Evolutionary conservation across 2,888 invertebrate species (phyloP).

Genomic region (Nycteola revayana): DNA sequence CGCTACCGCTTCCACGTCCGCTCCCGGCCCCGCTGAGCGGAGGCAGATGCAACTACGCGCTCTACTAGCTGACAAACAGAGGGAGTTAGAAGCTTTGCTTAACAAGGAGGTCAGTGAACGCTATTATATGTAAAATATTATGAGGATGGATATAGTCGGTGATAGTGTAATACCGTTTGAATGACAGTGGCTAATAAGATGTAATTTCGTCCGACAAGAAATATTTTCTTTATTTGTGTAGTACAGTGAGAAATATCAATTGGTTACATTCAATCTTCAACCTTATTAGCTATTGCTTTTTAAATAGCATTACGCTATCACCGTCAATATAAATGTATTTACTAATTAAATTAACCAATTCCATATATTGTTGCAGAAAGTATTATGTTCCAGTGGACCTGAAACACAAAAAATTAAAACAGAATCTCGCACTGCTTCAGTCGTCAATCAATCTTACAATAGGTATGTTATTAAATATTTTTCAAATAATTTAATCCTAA

Average conservation of each 20-base stretch:
- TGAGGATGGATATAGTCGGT: too few relatives aligned
- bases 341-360: too few relatives aligned
- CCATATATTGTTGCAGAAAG: constrained; percentile 54
- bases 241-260: too few relatives aligned
- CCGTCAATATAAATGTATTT: too few relatives aligned
- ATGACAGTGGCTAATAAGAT: too few relatives aligned
- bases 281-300: too few relatives aligned
- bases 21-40: constrained; percentile 73
- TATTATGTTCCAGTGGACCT: constrained; percentile 42
- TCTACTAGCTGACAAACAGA: constrained; percentile 83
- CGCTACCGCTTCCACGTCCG: constrained; percentile 17
- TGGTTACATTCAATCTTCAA: too few relatives aligned
- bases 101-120: constrained; percentile 82
- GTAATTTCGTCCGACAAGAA: too few relatives aligned
- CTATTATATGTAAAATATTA: too few relatives aligned
- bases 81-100: constrained; percentile 84
- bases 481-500: background rate
- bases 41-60: constrained; percentile 79
- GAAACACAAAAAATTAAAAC: constrained; percentile 57
- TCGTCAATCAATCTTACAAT: constrained; percentile 69
- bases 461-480: constrained; percentile 48
- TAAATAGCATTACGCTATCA: too few relatives aligned
- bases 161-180: too few relatives aligned
- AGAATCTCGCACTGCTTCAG: constrained; percentile 59
- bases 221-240: too few relatives aligned